phyloP scores from a whole-genome alignment of 2,797 vertebrate genomes.

The Microchirus variegatus region DNA sequence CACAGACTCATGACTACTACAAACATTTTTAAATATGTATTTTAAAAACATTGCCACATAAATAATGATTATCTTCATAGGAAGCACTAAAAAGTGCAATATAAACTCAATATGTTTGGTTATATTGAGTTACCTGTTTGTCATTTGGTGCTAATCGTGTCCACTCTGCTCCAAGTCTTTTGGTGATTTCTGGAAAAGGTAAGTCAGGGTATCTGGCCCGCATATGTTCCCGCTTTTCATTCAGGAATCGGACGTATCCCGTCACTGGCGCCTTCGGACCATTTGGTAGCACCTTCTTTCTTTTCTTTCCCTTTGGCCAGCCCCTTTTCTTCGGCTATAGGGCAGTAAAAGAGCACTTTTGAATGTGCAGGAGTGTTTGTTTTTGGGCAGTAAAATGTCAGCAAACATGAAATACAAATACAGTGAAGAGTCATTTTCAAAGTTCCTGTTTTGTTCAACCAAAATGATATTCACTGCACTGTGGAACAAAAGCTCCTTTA shows the following conservation, averaged over 20 bases:
- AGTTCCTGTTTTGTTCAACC: background rate
- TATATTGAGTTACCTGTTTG: slow-evolving; percentile 86
- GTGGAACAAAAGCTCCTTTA: too few relatives aligned
- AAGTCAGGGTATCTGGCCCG: slow-evolving; percentile 91
- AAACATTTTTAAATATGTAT: background rate
- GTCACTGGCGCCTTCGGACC: slow-evolving; percentile 98
- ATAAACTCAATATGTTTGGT: background rate
- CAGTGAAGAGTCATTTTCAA: background rate
- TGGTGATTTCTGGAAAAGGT: slow-evolving; percentile 97
- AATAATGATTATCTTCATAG: too few relatives aligned
- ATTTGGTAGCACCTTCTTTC: slow-evolving; percentile 97
- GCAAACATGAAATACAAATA: background rate
- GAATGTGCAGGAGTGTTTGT: background rate
- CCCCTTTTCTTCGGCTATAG: slow-evolving; percentile 94
- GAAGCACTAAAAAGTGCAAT: background rate
- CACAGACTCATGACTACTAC: background rate
- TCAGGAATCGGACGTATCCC: slow-evolving; percentile 95
- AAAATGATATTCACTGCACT: background rate
- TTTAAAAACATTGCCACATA: too few relatives aligned
- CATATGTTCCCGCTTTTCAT: slow-evolving; percentile 93
- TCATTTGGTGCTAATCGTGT: slow-evolving; percentile 89
- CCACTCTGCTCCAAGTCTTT: slow-evolving; percentile 96
- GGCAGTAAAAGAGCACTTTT: slow-evolving; percentile 30
- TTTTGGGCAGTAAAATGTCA: too few relatives aligned
- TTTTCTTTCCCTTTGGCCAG: slow-evolving; percentile 98